phyloP scores from a whole-genome alignment of 2,888 invertebrate genomes.

The Antitype chi region DNA sequence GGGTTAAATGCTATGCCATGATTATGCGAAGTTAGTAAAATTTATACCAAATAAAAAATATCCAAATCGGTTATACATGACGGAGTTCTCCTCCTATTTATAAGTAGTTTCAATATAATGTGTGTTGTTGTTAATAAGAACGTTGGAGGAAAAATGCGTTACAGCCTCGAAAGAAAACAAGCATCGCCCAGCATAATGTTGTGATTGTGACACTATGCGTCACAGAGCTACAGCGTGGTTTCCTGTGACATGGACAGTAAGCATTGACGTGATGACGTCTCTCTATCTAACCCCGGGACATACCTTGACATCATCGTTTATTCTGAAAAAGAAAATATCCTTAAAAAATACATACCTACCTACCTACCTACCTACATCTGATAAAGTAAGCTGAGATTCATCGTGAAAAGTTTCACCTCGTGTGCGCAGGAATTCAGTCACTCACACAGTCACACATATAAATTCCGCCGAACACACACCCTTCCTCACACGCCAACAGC shows the following conservation, averaged over 20 bases:
- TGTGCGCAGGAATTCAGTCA: slow-evolving; percentile 73
- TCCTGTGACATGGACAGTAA: neutral
- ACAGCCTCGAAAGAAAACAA: no score
- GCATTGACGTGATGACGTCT: neutral
- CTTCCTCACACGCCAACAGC: slow-evolving; percentile 61
- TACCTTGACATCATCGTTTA: neutral
- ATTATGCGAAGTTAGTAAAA: no score
- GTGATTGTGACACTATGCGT: neutral
- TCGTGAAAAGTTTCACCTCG: slow-evolving; percentile 66
- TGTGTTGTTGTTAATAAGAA: no score
- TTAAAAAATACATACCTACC: neutral
- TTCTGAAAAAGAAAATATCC: neutral
- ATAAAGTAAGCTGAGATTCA: slow-evolving; percentile 38
- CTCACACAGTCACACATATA: slow-evolving; percentile 74
- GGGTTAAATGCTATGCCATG: no score
- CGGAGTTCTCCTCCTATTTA: no score
- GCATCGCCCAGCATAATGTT: neutral
- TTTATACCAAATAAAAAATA: no score
- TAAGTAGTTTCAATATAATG: no score
- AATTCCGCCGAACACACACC: slow-evolving; percentile 72
- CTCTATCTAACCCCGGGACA: neutral
- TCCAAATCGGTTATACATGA: no score
- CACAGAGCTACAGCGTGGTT: neutral
- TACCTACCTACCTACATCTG: no score
- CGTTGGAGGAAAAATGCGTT: no score